phyloP scores from a whole-genome alignment of 2,113 vertebrate species.

The Murina feae region DNA sequence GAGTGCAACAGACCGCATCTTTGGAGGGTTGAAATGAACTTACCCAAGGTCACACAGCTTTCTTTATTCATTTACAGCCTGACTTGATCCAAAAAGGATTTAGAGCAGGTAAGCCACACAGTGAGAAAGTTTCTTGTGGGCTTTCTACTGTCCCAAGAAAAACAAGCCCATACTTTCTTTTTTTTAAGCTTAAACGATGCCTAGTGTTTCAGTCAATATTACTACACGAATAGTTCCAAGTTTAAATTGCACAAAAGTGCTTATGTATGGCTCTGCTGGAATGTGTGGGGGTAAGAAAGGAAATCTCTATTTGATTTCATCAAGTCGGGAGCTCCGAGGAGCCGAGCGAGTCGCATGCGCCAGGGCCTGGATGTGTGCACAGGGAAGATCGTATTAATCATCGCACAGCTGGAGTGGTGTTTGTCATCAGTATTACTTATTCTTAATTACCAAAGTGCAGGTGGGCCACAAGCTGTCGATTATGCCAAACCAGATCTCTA shows the following conservation, averaged over 20 bases:
- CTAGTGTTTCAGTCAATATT: constrained; percentile 44
- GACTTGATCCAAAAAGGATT: constrained; percentile 29
- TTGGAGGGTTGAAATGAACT: neutral
- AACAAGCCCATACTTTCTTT: constrained; percentile 27
- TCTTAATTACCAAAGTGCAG: constrained; percentile 27
- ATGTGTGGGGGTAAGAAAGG: constrained; percentile 39
- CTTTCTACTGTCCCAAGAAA: constrained; percentile 48
- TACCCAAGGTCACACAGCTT: constrained; percentile 19
- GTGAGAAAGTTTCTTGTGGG: constrained; percentile 54
- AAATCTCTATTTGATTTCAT: constrained; percentile 55
- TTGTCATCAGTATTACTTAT: constrained; percentile 5
- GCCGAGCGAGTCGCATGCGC: neutral
- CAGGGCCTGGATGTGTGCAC: neutral
- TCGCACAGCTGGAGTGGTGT: constrained; percentile 15
- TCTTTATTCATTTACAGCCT: constrained; percentile 25
- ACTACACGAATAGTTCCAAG: constrained; percentile 23
- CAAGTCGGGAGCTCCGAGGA: constrained; percentile 38
- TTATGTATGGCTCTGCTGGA: constrained; percentile 20
- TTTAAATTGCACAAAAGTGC: constrained; percentile 54
- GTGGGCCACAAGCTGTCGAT: neutral
- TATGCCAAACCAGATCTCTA: constrained; percentile 17
- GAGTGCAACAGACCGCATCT: neutral
- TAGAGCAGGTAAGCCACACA: constrained; percentile 39
- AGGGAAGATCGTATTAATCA: neutral
- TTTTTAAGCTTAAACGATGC: constrained; percentile 58